Conservation (phyloP, 2,888 invertebrate species). For the Ochropleura plecta region DNA sequence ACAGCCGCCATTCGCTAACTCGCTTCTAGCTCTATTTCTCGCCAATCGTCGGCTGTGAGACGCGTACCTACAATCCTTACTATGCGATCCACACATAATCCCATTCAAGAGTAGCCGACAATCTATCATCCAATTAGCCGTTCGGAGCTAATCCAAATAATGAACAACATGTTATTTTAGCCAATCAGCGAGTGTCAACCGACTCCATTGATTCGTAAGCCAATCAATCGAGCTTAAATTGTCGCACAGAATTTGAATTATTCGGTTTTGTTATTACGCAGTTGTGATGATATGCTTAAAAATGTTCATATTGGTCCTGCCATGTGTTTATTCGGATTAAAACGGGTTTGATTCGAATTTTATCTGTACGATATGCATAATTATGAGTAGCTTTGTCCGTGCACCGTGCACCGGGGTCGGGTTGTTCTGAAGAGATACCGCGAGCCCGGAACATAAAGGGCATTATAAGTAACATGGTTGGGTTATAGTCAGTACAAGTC, state of each 20-base stretch:
- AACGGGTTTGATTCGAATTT: background rate
- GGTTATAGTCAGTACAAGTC: too few relatives aligned
- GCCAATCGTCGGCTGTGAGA: background rate
- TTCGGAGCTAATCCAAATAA: constrained; percentile 45
- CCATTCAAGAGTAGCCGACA: constrained; percentile 12
- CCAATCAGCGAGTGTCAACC: constrained; percentile 45
- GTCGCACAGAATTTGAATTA: constrained; percentile 21
- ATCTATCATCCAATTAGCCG: constrained; percentile 52
- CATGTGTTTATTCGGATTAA: background rate
- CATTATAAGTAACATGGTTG: too few relatives aligned
- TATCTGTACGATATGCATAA: background rate
- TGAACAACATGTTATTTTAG: constrained; percentile 53
- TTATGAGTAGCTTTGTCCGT: background rate
- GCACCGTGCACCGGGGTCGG: too few relatives aligned
- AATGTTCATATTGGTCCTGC: background rate
- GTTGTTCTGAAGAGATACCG: too few relatives aligned
- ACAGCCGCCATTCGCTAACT: background rate
- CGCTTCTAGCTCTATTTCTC: background rate
- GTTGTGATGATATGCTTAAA: background rate
- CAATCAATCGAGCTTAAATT: constrained; percentile 45
- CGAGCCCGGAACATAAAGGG: too few relatives aligned
- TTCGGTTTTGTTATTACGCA: constrained; percentile 19
- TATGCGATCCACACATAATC: constrained; percentile 32
- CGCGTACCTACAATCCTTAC: background rate
- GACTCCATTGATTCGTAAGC: constrained; percentile 46